phyloP scores from a whole-genome alignment of 2,888 invertebrate genomes.

The Drosophila pseudotalamancana region DNA sequence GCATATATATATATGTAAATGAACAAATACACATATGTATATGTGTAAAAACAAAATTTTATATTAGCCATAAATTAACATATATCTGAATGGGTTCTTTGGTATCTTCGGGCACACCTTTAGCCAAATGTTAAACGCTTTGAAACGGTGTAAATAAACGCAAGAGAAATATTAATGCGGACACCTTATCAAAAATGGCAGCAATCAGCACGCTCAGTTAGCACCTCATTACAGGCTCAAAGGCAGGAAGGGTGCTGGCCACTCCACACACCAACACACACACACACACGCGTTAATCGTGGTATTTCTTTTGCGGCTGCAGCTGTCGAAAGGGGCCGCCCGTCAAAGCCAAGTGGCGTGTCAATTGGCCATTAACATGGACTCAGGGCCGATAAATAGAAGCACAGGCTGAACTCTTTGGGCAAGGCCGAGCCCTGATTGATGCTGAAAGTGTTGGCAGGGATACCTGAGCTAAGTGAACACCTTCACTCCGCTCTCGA shows the following conservation, averaged over 20 bases:
- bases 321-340: constrained; percentile 2
- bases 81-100: neutral
- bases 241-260: constrained; percentile 9
- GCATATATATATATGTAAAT: no score
- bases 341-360: constrained; percentile 78
- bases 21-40: no score
- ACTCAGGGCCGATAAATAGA: constrained; percentile 60
- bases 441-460: constrained; percentile 44
- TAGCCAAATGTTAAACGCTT: constrained; percentile 10
- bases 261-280: constrained; percentile 8
- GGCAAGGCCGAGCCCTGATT: constrained; percentile 39
- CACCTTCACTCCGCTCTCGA: constrained; percentile 10
- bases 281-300: constrained; percentile 42
- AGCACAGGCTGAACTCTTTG: constrained; percentile 17
- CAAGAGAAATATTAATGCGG: constrained; percentile 70
- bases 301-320: constrained; percentile 33
- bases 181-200: constrained; percentile 78
- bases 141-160: constrained; percentile 57
- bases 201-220: constrained; percentile 79
- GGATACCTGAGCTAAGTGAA: constrained; percentile 14
- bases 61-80: neutral
- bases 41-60: no score
- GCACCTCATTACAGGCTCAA: constrained; percentile 63
- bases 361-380: constrained; percentile 79
- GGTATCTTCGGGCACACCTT: constrained; percentile 19